A percentile compares a stretch with the other conserved stretches of the same genome.
phyloP scores from a whole-genome alignment of 2,113 vertebrate genomes.

The Ploceus nigricollis region DNA sequence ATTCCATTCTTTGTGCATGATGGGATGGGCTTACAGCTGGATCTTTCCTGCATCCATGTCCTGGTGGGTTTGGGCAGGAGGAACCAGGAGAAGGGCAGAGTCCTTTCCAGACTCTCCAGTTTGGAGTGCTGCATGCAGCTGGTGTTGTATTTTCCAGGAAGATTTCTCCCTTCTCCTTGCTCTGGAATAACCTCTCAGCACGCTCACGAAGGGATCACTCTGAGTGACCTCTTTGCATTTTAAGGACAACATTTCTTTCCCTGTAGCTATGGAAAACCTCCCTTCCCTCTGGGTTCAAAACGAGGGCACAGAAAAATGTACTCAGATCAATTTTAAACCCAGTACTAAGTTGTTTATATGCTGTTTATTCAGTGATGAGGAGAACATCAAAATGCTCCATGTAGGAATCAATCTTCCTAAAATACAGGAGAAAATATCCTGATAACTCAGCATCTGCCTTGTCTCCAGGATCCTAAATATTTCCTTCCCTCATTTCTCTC shows the following conservation, averaged over 20 bases:
- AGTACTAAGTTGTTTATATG: accelerated
- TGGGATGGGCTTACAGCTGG: background rate
- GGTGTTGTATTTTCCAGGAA: background rate
- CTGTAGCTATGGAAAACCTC: background rate
- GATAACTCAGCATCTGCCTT: background rate
- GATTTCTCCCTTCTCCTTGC: background rate
- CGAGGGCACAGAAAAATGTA: background rate
- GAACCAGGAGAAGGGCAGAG: background rate
- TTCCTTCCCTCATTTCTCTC: background rate
- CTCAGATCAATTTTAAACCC: background rate
- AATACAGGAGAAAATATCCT: background rate
- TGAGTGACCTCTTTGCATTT: background rate
- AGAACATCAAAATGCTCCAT: background rate
- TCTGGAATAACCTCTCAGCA: background rate
- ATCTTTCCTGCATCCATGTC: background rate
- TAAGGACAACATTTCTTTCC: background rate
- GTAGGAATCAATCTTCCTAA: background rate
- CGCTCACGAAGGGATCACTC: background rate
- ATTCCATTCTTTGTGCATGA: accelerated
- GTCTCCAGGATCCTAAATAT: background rate
- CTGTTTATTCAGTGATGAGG: background rate
- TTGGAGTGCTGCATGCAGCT: background rate
- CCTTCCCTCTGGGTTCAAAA: background rate
- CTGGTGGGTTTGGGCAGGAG: background rate
- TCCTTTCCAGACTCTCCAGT: background rate